phyloP scores from a whole-genome alignment of 2,797 vertebrate genomes.

The Anableps anableps region DNA sequence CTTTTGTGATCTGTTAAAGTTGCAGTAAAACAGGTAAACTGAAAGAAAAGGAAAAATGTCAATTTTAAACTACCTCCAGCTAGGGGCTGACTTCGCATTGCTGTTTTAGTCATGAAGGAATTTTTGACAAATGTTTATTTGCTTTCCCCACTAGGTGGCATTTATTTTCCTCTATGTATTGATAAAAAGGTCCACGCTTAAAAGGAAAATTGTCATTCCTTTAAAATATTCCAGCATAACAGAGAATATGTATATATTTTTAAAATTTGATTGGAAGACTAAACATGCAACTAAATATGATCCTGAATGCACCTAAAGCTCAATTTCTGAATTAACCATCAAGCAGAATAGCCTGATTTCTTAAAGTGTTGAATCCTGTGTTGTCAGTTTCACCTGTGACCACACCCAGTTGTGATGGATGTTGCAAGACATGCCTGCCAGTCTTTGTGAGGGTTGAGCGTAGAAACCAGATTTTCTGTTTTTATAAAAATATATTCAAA shows the following conservation, averaged over 20 bases:
- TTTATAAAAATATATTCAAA: background rate
- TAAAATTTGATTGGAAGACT: background rate
- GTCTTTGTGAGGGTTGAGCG: background rate
- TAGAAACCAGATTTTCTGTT: background rate
- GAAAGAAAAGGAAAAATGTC: background rate
- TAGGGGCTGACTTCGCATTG: conserved; percentile 26
- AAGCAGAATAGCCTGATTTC: background rate
- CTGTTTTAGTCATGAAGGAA: conserved; percentile 30
- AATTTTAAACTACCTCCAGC: background rate
- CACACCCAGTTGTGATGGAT: conserved; percentile 9
- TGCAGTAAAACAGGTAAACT: background rate
- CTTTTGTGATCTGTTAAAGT: background rate
- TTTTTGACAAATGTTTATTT: conserved; percentile 14
- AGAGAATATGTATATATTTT: background rate
- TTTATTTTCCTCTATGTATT: background rate
- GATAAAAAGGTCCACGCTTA: background rate
- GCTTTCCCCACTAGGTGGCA: background rate
- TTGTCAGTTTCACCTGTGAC: conserved; percentile 20
- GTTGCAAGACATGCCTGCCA: background rate
- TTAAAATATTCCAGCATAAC: background rate
- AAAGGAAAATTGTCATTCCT: background rate
- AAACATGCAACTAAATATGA: background rate
- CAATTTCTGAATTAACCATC: background rate
- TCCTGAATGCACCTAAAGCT: background rate
- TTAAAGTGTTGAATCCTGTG: background rate